A percentile compares a stretch with the other conserved stretches of the same genome.
Evolutionary conservation across 2,113 vertebrate species (phyloP).

Genomic region (Panurus biarmicus): DNA sequence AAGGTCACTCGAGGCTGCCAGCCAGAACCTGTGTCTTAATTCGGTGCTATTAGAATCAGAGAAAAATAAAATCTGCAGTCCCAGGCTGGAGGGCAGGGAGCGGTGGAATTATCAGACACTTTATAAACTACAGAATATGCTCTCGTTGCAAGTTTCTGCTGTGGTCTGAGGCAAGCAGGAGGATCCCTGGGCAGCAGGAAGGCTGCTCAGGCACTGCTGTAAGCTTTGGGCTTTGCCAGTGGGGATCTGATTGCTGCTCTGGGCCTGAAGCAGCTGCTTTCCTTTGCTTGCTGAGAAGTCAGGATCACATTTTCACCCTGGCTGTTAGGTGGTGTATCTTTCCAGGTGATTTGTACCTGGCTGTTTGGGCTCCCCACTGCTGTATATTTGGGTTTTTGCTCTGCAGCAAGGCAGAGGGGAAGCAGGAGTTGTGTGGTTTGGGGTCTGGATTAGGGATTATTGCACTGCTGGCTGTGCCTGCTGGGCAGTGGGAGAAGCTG

Average conservation of each 20-base stretch:
- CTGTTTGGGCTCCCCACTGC: not conserved
- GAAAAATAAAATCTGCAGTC: not conserved
- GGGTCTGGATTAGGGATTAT: not conserved
- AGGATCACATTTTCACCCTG: not conserved
- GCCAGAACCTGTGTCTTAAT: conserved; percentile 48
- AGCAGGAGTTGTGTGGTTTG: not conserved
- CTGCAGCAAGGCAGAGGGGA: not conserved
- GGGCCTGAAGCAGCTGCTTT: not conserved
- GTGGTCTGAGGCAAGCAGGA: not conserved
- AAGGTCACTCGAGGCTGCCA: conserved; percentile 52
- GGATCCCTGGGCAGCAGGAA: not conserved
- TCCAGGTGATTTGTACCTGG: not conserved
- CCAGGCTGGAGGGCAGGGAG: not conserved
- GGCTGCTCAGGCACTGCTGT: not conserved
- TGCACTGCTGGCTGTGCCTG: not conserved
- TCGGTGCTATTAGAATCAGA: not conserved
- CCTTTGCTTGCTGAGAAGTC: not conserved
- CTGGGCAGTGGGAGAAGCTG: not conserved
- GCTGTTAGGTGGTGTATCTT: accelerated
- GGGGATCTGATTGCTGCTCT: not conserved
- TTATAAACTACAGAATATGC: not conserved
- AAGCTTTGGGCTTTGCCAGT: not conserved
- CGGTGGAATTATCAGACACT: not conserved
- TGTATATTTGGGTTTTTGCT: not conserved
- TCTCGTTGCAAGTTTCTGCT: not conserved